Evolutionary conservation across 2,888 invertebrate species (phyloP).

Genomic region (Nudaria mundana): DNA sequence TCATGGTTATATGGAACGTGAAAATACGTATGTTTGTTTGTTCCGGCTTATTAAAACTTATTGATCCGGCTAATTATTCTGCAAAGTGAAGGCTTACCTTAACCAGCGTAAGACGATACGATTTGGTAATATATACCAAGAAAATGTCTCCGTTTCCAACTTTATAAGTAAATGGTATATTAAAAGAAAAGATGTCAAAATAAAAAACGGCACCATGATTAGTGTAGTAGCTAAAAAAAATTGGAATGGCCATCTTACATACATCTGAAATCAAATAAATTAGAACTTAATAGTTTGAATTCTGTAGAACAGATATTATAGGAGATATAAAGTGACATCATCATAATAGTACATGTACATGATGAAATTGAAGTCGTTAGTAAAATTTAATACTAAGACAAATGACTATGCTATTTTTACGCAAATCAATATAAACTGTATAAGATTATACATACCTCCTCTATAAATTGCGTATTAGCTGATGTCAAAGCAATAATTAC

Average conservation of each 20-base stretch:
- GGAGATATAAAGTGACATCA: no score
- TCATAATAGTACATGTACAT: no score
- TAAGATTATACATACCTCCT: slow-evolving; percentile 25
- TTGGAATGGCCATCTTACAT: background rate
- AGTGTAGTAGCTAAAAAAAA: slow-evolving; percentile 25
- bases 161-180: slow-evolving; percentile 31
- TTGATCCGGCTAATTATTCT: no score
- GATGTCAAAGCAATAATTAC: no score
- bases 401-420: no score
- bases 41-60: no score
- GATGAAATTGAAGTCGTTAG: no score
- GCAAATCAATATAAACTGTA: background rate
- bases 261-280: slow-evolving; percentile 11
- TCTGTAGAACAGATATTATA: no score
- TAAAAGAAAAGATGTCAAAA: slow-evolving; percentile 39
- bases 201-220: slow-evolving; percentile 39
- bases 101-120: slow-evolving; percentile 35
- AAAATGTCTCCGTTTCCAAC: slow-evolving; percentile 20
- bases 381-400: no score
- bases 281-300: background rate
- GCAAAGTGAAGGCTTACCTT: slow-evolving; percentile 38
- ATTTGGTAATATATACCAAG: slow-evolving; percentile 28
- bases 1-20: no score
- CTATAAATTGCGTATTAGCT: slow-evolving; percentile 25
- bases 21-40: no score